Base-by-base conservation (phyloP, 53 echinoderm and acorn worm genomes). In the Echinometra lucunter region DNA sequence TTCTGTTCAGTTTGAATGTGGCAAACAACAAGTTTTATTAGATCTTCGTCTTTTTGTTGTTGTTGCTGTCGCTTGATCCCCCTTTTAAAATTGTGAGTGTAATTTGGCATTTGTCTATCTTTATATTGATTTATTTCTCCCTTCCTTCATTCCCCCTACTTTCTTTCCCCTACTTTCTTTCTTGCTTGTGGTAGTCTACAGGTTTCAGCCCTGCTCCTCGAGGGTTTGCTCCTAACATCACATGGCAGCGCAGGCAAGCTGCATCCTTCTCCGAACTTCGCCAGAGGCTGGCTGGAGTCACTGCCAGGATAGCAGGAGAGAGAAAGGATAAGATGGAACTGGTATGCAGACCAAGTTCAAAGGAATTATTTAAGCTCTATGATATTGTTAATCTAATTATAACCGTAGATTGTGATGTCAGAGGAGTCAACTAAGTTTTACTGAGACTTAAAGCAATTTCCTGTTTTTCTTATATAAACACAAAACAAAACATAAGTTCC, bases 201-300 rank as follows among this genome's bases (percentile, higher is more conserved):
- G 98, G 98, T 35, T 96, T 96, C 38, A 92, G 82, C 30, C 96
- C 96, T 60, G 96, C 98, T 9, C 98, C 98, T 32, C 35, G 72
- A 37, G 98, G 96, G 34, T 96, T 94, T 90, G 95, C 96, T 38
- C 97, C 97, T 28, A 94, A 74, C 87, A 58, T 78, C 5, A 40
- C 93, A 19, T 98, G 98, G 97, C 97, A 98, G 83, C 89, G 95
- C 44, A 75, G 95, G 30, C 97, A 98, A 87, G 95, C 96, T 66
- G 95, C 96, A 27, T 90, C 95, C 8, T 98, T 96, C 95, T 97
- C 97, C 11, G 96, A 96, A 40, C 74, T 98, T 35, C 94, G 97
- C 66, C 94, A 96, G 92, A 97, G 96, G 44, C 90, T 98, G 8
- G 94, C 87, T 34, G 74, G 88, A 66, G 91, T 94, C 1, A 47